Evolutionary conservation across 2,888 invertebrate genomes (phyloP), one percentile per base, ranked within the genome.

Genomic region (Tholera decimalis): DNA sequence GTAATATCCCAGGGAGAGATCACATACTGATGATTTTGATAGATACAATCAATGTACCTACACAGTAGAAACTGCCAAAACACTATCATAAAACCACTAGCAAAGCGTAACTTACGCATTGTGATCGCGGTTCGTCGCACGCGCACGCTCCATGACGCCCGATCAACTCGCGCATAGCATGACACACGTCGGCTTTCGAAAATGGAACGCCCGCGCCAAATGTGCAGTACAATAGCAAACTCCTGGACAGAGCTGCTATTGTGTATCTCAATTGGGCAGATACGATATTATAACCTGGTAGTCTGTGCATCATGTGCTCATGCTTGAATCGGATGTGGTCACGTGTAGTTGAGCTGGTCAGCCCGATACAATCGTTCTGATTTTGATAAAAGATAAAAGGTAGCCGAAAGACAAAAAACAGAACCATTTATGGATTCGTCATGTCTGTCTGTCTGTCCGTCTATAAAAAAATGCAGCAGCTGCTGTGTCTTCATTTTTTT

Each of bases 121-220:
- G 86, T 90, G 86, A 85, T 83, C 82, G 86, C 86, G 90, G 86
- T 86, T 88, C 88, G 88, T 70, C 88, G 91, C 88, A 77, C 87
- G 83, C 88, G 88, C 92, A 88, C 83, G 68, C 86, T 88, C 89
- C 92, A 83, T 92, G 87, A 88, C 89, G 82, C 83, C 67, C 79
- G 76, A 86, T 88, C 84, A 82, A 83, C 78, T 73, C 80, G 86
- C 87, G 88, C 88, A 82, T 82, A 88, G 82, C 89, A 82, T 85
- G 86, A 86, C 86, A 86, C 77, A 81, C 83, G 80, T 74, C 79
- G 77, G 86, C 87, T 90, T 88, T 88, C 88, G 84, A 87, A 91
- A 89, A 88, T 88, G 84, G 85, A 83, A 87, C 87, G 61, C 73
- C 72, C 75, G 75, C 77, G 74, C 86, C 85, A 82, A 84, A 86